Evolutionary conservation across 2,888 invertebrate genomes (phyloP).

Genomic region (Busseola fusca): DNA sequence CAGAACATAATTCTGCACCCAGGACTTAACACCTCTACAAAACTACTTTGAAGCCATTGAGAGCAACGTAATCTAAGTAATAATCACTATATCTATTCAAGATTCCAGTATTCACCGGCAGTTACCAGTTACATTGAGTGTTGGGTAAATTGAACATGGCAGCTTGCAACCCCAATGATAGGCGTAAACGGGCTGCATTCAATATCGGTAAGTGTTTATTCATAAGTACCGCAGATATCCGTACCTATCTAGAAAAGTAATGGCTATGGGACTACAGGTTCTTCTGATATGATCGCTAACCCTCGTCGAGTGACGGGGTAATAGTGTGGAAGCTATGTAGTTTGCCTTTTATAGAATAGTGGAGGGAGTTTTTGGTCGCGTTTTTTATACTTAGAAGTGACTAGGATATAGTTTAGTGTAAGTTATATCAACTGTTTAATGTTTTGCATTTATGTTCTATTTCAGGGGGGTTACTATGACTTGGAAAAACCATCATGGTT

Average conservation of each 20-base stretch:
- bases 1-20: neutral
- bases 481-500: too few species aligned
- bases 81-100: conserved; percentile 45
- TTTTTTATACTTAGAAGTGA: neutral
- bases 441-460: neutral
- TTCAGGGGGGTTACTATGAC: too few species aligned
- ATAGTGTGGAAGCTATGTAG: conserved; percentile 37
- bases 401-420: too few species aligned
- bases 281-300: conserved; percentile 55
- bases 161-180: conserved; percentile 54
- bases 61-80: conserved; percentile 33
- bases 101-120: conserved; percentile 28
- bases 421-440: neutral
- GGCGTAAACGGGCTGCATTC: conserved; percentile 66
- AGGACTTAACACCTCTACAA: neutral
- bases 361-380: neutral
- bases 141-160: conserved; percentile 47
- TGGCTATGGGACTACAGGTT: conserved; percentile 53
- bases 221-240: conserved; percentile 59
- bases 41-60: conserved; percentile 6
- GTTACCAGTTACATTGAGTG: conserved; percentile 34
- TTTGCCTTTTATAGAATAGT: conserved; percentile 22
- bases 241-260: conserved; percentile 59
- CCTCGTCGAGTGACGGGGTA: conserved; percentile 38
- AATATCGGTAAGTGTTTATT: conserved; percentile 70